phyloP scores from a whole-genome alignment of 2,113 vertebrate genomes.

The Macquaria australasica region DNA sequence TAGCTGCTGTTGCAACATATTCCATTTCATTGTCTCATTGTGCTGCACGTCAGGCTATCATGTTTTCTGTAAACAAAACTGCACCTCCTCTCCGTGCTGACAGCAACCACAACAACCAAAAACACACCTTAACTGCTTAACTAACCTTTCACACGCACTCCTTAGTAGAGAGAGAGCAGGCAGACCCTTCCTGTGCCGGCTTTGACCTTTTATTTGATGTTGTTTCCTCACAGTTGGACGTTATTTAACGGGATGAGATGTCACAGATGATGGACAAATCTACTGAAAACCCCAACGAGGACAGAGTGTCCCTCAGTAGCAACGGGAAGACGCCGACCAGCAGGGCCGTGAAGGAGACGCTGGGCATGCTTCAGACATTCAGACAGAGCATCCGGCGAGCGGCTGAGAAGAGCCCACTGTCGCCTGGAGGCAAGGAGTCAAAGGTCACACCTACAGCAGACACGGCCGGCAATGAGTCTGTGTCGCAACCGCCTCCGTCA shows the following conservation, averaged over 20 bases:
- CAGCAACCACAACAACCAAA: background rate
- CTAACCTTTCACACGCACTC: background rate
- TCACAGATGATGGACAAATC: slow-evolving; percentile 46
- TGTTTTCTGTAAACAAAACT: slow-evolving; percentile 81
- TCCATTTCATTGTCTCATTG: too few relatives aligned
- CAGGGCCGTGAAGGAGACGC: background rate
- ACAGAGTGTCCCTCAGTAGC: slow-evolving; percentile 22
- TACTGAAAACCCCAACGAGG: background rate
- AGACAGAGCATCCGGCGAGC: slow-evolving; percentile 40
- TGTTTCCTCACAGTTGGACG: background rate
- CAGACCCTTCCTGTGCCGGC: background rate
- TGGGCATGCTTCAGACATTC: slow-evolving; percentile 7
- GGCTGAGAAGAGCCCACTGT: slow-evolving; percentile 47
- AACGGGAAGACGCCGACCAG: background rate
- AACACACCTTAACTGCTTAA: background rate
- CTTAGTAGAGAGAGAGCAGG: background rate
- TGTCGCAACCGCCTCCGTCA: slow-evolving; percentile 35
- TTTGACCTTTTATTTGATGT: background rate
- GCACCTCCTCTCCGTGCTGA: slow-evolving; percentile 27
- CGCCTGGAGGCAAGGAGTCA: slow-evolving; percentile 23
- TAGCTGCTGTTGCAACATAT: too few relatives aligned
- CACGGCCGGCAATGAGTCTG: background rate
- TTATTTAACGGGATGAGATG: background rate
- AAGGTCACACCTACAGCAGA: slow-evolving; percentile 25
- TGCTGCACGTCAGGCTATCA: background rate